Conservation (phyloP, 2,113 vertebrate genomes). For the Malurus melanocephalus region DNA sequence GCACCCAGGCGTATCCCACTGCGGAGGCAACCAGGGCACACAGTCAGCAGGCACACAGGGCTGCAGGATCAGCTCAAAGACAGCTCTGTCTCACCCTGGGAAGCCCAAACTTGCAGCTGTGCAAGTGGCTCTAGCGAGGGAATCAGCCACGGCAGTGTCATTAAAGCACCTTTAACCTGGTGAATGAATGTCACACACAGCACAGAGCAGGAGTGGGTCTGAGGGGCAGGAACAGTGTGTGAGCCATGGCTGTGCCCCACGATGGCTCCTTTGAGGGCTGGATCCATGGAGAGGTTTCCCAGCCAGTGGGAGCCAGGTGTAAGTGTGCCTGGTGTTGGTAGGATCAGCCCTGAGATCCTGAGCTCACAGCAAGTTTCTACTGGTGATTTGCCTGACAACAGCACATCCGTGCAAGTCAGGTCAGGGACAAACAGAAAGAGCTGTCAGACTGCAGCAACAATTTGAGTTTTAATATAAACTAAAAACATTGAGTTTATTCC, state of each 20-base stretch:
- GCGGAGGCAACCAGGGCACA: background rate
- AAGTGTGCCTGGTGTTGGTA: accelerated
- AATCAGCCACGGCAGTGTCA: accelerated
- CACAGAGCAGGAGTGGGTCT: background rate
- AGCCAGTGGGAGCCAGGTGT: background rate
- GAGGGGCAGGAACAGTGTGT: background rate
- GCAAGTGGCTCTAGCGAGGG: background rate
- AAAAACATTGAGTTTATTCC: background rate
- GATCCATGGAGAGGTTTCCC: background rate
- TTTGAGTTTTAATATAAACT: background rate
- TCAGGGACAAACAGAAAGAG: background rate
- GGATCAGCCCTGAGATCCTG: background rate
- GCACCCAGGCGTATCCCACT: conserved; percentile 91
- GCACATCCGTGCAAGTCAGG: background rate
- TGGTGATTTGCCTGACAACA: background rate
- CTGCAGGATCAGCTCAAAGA: accelerated
- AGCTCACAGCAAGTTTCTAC: background rate
- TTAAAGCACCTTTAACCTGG: background rate
- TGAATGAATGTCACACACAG: background rate
- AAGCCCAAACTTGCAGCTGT: background rate
- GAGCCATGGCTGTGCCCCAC: background rate
- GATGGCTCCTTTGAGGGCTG: background rate
- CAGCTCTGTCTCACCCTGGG: background rate
- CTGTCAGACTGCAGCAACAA: background rate
- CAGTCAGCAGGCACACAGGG: background rate